Conservation (phyloP, 2,888 invertebrate genomes). For the Drosophila multiciliata region DNA sequence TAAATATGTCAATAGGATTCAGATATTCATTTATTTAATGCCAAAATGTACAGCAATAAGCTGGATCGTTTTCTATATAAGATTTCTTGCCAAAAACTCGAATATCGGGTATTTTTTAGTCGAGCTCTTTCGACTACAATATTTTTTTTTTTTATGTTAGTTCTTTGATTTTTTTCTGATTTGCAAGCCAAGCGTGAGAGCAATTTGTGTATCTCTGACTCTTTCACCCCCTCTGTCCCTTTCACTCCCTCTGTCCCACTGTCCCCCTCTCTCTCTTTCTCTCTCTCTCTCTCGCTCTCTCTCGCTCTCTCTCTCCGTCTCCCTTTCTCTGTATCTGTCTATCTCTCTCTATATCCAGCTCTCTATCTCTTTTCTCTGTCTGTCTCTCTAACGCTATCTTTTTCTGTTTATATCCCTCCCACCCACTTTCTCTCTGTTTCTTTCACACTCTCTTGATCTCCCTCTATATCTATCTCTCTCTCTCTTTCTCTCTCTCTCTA, state of each 20-base stretch:
- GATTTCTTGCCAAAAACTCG: fast-evolving
- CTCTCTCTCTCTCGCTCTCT: no score
- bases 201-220: background rate
- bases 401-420: background rate
- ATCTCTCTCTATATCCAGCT: no score
- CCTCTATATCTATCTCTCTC: background rate
- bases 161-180: background rate
- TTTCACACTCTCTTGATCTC: no score
- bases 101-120: background rate
- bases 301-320: no score
- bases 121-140: background rate
- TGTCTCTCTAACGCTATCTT: no score
- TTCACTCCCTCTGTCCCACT: no score
- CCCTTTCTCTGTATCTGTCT: no score
- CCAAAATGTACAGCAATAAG: background rate
- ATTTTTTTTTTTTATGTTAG: background rate
- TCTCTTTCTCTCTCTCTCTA: background rate
- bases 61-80: fast-evolving
- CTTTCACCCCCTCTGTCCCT: no score
- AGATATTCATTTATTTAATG: background rate
- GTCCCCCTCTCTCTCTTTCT: no score
- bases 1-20: background rate
- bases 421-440: fast-evolving
- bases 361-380: no score
- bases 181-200: fast-evolving